Conservation (phyloP, 1,140 invertebrate species). For the Aporrectodea caliginosa region DNA sequence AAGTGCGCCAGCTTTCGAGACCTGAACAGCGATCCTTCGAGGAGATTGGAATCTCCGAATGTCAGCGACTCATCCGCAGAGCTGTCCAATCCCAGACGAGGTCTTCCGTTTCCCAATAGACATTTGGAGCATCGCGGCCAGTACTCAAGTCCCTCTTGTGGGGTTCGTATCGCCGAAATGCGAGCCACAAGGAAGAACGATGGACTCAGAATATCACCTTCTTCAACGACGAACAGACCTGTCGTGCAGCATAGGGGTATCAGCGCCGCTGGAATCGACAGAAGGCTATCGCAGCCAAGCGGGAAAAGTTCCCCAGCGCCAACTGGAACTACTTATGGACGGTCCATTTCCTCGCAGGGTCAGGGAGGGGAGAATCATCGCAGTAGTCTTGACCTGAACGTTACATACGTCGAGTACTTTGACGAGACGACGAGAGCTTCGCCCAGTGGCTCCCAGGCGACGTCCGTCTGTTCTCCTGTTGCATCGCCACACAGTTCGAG, state of each 20-base stretch:
- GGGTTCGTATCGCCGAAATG: background rate
- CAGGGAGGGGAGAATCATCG: background rate
- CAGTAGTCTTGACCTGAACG: background rate
- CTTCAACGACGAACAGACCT: background rate
- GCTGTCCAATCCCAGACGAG: background rate
- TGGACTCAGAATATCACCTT: background rate
- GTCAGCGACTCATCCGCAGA: background rate
- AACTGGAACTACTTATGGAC: background rate
- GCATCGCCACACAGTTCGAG: too few species aligned
- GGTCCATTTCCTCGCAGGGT: too few species aligned
- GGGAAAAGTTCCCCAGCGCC: background rate
- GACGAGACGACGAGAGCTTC: background rate
- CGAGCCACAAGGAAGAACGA: background rate
- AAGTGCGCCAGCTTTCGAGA: background rate
- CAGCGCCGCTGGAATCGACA: too few species aligned
- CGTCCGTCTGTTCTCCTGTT: background rate
- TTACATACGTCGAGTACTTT: background rate
- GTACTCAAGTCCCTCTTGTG: background rate
- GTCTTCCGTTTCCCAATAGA: background rate
- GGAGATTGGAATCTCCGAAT: background rate
- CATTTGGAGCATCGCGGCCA: background rate
- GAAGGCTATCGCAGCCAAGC: background rate
- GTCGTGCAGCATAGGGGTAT: too few species aligned
- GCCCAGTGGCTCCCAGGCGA: background rate
- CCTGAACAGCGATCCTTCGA: background rate